Evolutionary conservation across 2,797 vertebrate species (phyloP).

Genomic region (Botia almorhae): DNA sequence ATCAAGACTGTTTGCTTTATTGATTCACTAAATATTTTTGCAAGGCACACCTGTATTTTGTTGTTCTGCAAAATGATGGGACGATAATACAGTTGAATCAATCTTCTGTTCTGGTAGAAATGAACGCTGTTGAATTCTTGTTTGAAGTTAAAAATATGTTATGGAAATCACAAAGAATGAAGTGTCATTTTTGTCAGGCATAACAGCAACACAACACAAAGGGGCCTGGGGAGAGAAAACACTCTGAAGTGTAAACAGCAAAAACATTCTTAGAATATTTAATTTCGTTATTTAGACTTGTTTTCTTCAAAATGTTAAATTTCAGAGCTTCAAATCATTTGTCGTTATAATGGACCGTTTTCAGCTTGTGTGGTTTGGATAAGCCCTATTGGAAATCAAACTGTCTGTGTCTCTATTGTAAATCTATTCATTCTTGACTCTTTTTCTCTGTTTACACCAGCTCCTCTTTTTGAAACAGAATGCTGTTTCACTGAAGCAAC

Average conservation of each 20-base stretch:
- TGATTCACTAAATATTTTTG: no score
- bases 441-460: slow-evolving; percentile 65
- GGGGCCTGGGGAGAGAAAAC: no score
- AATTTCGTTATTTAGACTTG: no score
- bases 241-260: no score
- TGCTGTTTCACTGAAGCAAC: slow-evolving; percentile 87
- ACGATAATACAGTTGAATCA: no score
- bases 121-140: no score
- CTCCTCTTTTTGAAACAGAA: slow-evolving; percentile 90
- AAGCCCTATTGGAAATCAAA: slow-evolving; percentile 1
- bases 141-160: not conserved
- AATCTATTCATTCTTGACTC: not conserved
- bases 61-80: no score
- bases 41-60: no score
- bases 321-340: slow-evolving; percentile 32
- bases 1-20: no score
- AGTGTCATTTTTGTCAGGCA: no score
- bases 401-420: not conserved
- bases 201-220: not conserved
- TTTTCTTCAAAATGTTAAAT: no score
- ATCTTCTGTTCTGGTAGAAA: no score
- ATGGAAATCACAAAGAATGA: not conserved
- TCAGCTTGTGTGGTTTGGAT: not conserved
- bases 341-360: slow-evolving; percentile 43
- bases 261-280: not conserved